phyloP scores from a whole-genome alignment of 2,797 vertebrate species.

The Orestias chungarensis region DNA sequence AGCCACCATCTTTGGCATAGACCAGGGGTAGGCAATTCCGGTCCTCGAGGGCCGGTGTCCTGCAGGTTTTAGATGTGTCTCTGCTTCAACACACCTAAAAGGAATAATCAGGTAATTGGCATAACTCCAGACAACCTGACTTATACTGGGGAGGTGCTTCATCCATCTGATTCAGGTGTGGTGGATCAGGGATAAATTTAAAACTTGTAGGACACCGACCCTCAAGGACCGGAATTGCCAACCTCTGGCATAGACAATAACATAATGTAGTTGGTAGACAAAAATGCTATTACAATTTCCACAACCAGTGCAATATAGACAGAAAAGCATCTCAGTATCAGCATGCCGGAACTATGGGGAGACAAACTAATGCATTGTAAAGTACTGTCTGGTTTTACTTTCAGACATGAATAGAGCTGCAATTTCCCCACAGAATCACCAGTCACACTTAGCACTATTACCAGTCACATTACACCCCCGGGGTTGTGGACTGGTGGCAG shows the following conservation, averaged over 20 bases:
- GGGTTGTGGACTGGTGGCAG: background rate
- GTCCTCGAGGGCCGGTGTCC: no score
- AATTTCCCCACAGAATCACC: conserved; percentile 3
- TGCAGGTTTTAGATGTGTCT: no score
- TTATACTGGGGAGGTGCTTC: no score
- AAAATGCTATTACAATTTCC: background rate
- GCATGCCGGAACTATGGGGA: background rate
- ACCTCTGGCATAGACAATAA: background rate
- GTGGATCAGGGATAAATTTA: no score
- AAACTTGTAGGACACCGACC: no score
- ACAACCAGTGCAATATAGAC: background rate
- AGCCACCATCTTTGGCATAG: no score
- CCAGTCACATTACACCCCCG: background rate
- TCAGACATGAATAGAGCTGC: background rate
- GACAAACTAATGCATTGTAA: background rate
- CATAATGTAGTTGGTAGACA: background rate
- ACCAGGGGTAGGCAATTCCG: no score
- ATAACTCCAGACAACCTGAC: no score
- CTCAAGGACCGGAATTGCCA: no score
- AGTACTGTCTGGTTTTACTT: background rate
- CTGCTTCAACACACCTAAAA: no score
- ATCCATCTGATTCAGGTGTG: no score
- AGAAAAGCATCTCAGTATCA: background rate
- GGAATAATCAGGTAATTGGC: no score
- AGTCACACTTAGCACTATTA: background rate